phyloP scores from a whole-genome alignment of 2,797 vertebrate species.

The Centroberyx gerrardi region DNA sequence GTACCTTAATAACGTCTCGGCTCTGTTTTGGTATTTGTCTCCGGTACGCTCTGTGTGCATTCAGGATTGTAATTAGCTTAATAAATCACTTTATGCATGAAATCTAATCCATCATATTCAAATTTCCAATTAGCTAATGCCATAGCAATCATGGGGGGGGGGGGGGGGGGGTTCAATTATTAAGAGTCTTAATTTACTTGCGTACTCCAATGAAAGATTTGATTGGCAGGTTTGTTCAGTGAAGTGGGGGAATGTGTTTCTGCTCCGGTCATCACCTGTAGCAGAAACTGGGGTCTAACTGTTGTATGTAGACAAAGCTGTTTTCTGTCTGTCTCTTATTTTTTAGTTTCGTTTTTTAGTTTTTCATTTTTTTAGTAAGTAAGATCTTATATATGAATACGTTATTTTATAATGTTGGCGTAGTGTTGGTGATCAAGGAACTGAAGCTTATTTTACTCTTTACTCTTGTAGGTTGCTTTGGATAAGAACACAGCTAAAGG shows the following conservation, averaged over 20 bases:
- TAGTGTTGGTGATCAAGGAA: too few species aligned
- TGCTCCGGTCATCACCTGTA: not conserved
- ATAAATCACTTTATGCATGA: constrained; percentile 60
- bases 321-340: not conserved
- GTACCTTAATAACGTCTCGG: not conserved
- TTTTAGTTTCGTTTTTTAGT: not conserved
- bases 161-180: constrained; percentile 57
- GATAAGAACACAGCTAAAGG: too few species aligned
- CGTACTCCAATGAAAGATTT: constrained; percentile 10
- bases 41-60: constrained; percentile 36
- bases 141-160: constrained; percentile 52
- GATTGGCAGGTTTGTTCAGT: constrained; percentile 13
- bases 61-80: constrained; percentile 59
- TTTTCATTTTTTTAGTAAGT: too few species aligned
- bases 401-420: too few species aligned
- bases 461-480: too few species aligned
- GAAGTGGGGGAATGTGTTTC: not conserved
- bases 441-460: too few species aligned
- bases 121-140: constrained; percentile 66
- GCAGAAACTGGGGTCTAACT: not conserved
- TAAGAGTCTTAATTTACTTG: constrained; percentile 58
- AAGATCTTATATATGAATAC: too few species aligned
- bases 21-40: constrained; percentile 13
- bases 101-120: constrained; percentile 67
- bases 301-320: not conserved